Base-by-base conservation (phyloP, 2,113 vertebrate species). In the Cricetomys ansorgei region DNA sequence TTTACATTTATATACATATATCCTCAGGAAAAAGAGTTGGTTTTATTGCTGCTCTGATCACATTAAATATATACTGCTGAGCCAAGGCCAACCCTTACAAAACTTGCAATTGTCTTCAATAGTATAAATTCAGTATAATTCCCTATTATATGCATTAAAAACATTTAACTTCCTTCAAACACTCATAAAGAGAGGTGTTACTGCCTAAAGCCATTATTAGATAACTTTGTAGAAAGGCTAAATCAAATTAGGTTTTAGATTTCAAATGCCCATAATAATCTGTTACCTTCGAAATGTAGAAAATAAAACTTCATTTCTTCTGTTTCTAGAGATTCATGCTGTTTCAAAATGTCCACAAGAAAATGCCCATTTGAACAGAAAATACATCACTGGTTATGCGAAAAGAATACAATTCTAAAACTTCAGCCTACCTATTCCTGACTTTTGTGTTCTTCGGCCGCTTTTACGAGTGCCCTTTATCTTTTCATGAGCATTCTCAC, bases 361-460 rank as follows among this genome's bases (percentile, higher is more conserved):
- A 92, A 73, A 48, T 65, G n/a, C 27, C 23, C 12, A 23, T 62
- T 86, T 79, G 48, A 88, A 65, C 7, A 94, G 85, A 34, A 93
- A 88, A 92, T 65, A 90, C 13, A 73, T 55, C 40, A 86, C 27
- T 93, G 29, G 37, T 45, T 77, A 92, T 65, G 4, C 73, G 12
- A 15, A 43, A 57, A 73, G 55, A 15, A 53, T 23, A 45, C 4
- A 70, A 4, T 67, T 96, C 62, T 72, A 88, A 76, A 87, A 62
- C 7, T 34, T 19, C 64, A 21, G 98, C 98, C 89, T 98, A 99
- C 98, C 98, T 88, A n/a, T 55, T 91, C 27, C 81, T 91, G 92
- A 81, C 86, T 79, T 87, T 40, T 72, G 65, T 64, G n/a, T 45
- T 90, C 86, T 97, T 88, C 43, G 90, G 81, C 25, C 29, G 17